These are phyloP conservation scores for Atherinomorus stipes DNA, from an alignment of 2,113 vertebrate genomes.

Conservation along the genomic window DNA sequence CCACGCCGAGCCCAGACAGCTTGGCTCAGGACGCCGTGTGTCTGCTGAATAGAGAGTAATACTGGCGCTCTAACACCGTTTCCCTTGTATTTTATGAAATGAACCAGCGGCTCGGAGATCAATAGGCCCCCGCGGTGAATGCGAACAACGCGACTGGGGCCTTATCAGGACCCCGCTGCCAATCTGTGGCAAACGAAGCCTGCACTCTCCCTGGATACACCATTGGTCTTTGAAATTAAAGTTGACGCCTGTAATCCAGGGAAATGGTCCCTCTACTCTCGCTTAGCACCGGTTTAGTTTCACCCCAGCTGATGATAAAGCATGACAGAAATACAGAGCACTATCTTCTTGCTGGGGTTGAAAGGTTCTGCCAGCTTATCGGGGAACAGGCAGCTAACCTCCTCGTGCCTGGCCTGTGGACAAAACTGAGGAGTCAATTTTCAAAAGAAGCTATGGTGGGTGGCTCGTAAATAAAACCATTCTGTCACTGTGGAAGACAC, in stretches of 20 bases:
- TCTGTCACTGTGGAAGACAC: constrained; percentile 57
- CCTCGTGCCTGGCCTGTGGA: constrained; percentile 77
- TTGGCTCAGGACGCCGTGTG: constrained; percentile 60
- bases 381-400: constrained; percentile 82
- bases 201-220: constrained; percentile 84
- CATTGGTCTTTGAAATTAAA: constrained; percentile 90
- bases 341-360: constrained; percentile 81
- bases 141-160: constrained; percentile 59
- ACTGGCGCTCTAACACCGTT: constrained; percentile 55
- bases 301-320: constrained; percentile 85
- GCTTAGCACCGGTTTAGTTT: constrained; percentile 86
- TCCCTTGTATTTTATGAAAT: constrained; percentile 76
- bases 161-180: constrained; percentile 81
- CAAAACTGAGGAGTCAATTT: constrained; percentile 84
- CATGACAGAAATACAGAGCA: constrained; percentile 84
- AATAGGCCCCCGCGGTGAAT: constrained; percentile 76
- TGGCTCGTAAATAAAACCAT: constrained; percentile 81
- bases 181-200: constrained; percentile 81
- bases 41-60: constrained; percentile 64
- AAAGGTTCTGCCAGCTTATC: constrained; percentile 87
- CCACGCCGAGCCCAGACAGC: constrained; percentile 43
- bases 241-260: constrained; percentile 85
- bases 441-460: constrained; percentile 72
- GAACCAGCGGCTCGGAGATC: constrained; percentile 79
- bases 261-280: constrained; percentile 83